Evolutionary conservation across 1,140 invertebrate species (phyloP).

Genomic region (Panagrolaimus sp.): DNA sequence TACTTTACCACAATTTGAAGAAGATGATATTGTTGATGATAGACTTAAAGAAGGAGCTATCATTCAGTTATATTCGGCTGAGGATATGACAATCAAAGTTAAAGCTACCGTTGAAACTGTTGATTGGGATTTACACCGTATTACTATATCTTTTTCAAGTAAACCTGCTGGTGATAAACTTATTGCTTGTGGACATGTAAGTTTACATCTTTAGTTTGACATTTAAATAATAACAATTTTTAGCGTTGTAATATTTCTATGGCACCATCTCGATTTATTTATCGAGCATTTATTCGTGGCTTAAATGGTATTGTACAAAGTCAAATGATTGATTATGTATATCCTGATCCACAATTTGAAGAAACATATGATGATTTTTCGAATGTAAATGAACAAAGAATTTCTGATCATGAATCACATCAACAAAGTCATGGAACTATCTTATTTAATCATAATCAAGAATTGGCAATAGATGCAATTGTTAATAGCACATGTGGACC

Average conservation of each 20-base stretch:
- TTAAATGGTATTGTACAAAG: neutral
- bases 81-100: neutral
- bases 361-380: neutral
- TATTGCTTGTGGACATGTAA: neutral
- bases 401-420: neutral
- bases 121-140: neutral
- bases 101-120: conserved; percentile 8
- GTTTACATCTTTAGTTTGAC: too few relatives aligned
- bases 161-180: neutral
- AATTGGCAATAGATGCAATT: neutral
- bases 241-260: neutral
- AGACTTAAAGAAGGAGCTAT: neutral
- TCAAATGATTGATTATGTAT: neutral
- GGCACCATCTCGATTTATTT: neutral
- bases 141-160: neutral
- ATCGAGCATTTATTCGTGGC: neutral
- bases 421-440: neutral
- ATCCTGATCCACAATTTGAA: neutral
- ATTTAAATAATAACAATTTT: too few relatives aligned
- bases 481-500: neutral
- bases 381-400: neutral
- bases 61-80: neutral
- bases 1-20: neutral
- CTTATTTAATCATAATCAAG: neutral
- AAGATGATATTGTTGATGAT: conserved; percentile 8